These are phyloP conservation scores for Empis livida DNA, from an alignment of 2,888 invertebrate genomes.

Conservation along the genomic window DNA sequence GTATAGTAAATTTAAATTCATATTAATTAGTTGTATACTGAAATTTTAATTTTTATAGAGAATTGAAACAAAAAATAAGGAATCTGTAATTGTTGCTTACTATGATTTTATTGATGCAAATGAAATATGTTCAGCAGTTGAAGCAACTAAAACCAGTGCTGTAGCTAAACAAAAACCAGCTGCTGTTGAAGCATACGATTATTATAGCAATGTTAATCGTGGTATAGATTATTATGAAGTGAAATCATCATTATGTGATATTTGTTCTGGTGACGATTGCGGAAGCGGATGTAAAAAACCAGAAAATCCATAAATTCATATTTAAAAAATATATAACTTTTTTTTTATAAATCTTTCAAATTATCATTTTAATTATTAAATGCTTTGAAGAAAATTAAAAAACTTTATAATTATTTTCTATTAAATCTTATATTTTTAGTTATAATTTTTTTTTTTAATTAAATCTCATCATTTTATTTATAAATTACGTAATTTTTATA, in stretches of 20 bases:
- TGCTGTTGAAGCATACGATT: slow-evolving; percentile 73
- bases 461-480: no score
- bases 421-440: no score
- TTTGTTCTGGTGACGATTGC: slow-evolving; percentile 58
- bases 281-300: slow-evolving; percentile 20
- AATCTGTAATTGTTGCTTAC: slow-evolving; percentile 51
- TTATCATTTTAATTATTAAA: no score
- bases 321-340: no score
- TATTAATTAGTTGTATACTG: background rate
- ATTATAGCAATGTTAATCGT: slow-evolving; percentile 71
- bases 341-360: no score
- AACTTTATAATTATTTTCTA: no score
- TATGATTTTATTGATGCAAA: slow-evolving; percentile 49
- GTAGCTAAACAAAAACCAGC: slow-evolving; percentile 79
- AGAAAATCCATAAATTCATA: no score
- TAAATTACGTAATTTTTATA: no score
- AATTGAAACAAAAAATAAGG: slow-evolving; percentile 54
- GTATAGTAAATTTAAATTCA: background rate
- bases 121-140: slow-evolving; percentile 73
- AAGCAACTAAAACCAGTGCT: slow-evolving; percentile 68
- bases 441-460: no score
- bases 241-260: slow-evolving; percentile 62
- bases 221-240: slow-evolving; percentile 26
- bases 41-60: slow-evolving; percentile 41
- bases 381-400: no score